Conservation (phyloP, 2,113 vertebrate genomes). For the Cryptotis parvus region DNA sequence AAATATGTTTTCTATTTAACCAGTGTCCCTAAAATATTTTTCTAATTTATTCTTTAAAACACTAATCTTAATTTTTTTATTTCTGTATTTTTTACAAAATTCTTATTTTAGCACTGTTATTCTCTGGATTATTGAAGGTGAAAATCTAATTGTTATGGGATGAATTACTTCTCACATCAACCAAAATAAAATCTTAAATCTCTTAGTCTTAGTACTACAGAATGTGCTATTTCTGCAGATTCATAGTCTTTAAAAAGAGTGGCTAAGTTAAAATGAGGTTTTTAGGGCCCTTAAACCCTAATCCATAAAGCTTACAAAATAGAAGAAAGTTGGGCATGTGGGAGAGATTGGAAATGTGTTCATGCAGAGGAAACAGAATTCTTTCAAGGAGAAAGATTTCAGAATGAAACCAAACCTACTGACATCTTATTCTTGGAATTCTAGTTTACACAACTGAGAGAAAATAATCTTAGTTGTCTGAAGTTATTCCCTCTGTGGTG, state of each 20-base stretch:
- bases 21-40: neutral
- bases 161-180: neutral
- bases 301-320: neutral
- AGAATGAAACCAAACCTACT: neutral
- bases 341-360: neutral
- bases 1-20: constrained; percentile 1
- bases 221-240: neutral
- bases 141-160: neutral
- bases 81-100: neutral
- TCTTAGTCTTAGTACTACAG: neutral
- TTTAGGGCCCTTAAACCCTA: neutral
- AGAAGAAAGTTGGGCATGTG: neutral
- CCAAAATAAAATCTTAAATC: neutral
- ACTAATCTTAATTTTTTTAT: neutral
- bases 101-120: neutral
- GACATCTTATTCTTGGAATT: neutral
- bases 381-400: neutral
- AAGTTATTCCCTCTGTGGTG: neutral
- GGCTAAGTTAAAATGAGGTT: neutral
- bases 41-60: neutral
- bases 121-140: neutral
- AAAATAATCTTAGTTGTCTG: neutral
- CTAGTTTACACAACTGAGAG: neutral
- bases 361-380: neutral
- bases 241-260: neutral